A percentile compares a stretch with the other conserved stretches of the same genome.
Evolutionary conservation across 2,113 vertebrate genomes (phyloP).

Genomic region (Pardalotus punctatus): DNA sequence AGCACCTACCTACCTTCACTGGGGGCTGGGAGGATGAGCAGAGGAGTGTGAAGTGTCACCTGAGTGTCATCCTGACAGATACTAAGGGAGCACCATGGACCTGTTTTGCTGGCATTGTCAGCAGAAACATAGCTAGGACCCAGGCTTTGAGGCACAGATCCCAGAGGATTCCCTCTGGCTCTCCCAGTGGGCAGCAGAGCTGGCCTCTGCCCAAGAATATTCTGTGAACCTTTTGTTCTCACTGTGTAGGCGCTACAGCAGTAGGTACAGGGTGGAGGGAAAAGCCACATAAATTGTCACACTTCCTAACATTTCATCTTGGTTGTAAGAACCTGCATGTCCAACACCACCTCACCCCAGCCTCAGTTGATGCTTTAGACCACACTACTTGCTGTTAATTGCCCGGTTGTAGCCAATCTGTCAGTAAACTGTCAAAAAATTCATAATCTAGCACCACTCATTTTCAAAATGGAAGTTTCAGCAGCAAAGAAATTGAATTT

Average conservation of each 20-base stretch:
- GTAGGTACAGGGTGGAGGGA: neutral
- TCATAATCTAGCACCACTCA: neutral
- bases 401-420: neutral
- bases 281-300: neutral
- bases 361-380: neutral
- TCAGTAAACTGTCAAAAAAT: constrained; percentile 35
- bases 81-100: neutral
- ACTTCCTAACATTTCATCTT: neutral
- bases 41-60: neutral
- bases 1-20: neutral
- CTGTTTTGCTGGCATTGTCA: neutral
- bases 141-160: neutral
- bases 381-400: neutral
- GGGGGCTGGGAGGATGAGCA: neutral
- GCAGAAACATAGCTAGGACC: neutral
- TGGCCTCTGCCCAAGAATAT: neutral
- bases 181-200: neutral
- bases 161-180: neutral
- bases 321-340: neutral
- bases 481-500: constrained; percentile 27
- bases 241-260: neutral
- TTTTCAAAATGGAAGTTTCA: constrained; percentile 2
- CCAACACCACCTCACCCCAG: neutral
- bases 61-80: neutral
- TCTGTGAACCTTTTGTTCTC: neutral